A percentile compares a stretch with the other conserved stretches of the same genome.
Evolutionary conservation across 2,797 vertebrate species (phyloP).

Genomic region (Scolopax bukidnonensis): DNA sequence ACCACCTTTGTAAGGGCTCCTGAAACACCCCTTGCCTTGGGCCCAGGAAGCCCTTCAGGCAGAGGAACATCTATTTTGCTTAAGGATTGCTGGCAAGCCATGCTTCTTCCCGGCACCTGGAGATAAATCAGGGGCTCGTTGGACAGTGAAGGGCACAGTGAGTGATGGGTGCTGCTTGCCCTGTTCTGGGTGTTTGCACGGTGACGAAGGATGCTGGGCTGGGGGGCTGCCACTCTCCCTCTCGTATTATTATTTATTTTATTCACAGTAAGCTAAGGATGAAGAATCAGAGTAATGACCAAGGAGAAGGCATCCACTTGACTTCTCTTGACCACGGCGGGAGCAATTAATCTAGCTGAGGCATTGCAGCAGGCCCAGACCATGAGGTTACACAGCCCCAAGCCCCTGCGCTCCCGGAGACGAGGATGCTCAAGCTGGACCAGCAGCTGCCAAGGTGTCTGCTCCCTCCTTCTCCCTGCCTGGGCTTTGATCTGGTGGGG

Average conservation of each 20-base stretch:
- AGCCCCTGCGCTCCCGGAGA: rapidly evolving
- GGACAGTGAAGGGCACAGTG: slow-evolving; percentile 36
- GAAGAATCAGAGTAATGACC: slow-evolving; percentile 14
- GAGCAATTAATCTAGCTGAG: not conserved
- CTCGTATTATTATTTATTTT: not conserved
- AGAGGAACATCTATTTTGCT: not conserved
- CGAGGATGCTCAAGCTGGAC: not conserved
- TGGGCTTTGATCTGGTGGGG: not conserved
- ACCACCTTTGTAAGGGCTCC: not conserved
- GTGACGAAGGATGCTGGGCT: not conserved
- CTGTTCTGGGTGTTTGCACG: not conserved
- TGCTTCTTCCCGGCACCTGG: not conserved
- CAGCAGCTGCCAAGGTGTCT: not conserved
- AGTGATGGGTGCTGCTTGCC: not conserved
- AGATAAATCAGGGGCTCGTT: not conserved
- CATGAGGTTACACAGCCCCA: rapidly evolving
- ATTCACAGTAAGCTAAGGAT: not conserved
- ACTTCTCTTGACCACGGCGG: not conserved
- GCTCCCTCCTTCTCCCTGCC: not conserved
- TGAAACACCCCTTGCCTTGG: not conserved
- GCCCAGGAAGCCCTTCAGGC: not conserved
- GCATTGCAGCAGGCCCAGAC: rapidly evolving
- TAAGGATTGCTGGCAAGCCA: not conserved
- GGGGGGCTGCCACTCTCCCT: not conserved
- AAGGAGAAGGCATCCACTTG: not conserved